Base-by-base conservation (phyloP, 2,797 vertebrate species). In the Podarcis siculus region DNA sequence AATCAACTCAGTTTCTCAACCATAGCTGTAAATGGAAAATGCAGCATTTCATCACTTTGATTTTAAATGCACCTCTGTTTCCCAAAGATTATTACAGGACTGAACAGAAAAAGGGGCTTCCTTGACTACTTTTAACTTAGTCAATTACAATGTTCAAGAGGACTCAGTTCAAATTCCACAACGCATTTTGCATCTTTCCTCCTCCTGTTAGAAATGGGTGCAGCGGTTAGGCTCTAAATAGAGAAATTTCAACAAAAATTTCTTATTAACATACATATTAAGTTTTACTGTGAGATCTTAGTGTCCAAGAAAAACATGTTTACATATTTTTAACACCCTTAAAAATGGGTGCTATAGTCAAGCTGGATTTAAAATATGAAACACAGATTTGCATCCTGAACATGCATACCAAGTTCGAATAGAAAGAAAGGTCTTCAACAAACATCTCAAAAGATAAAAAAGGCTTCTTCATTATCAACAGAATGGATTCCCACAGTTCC, bases 1-100 rank as follows among this genome's bases (percentile, higher is more conserved):
- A 92, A 88, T 72, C n/a, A 32, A 3, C 66, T 77, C 12, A 71
- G 42, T 84, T 21, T 30, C 80, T 90, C 32, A 80, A 19, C 27
- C 4, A 25, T 2, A 6, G 10, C 0, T 19, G 1, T 3, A 83
- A 67, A 71, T 3, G 79, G n/a, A 81, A 79, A 42, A 21, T 19
- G 7, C 35, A 82, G 25, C 79, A 72, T 79, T 88, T 0, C 9
- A 32, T 8, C 69, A 49, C 58, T 3, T 19, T 89, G 39, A 7
- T 13, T 1, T 82, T 37, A 21, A 91, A 82, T 66, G 32, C 12
- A 73, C 9, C 32, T 55, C 71, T 55, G 42, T 82, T 42, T 55
- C 6, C 8, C 5, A 37, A 17, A 17, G 13, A 66, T 85, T 2
- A 42, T 27, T 45, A 23, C 42, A 66, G 37, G 37, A 77, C 45